Evolutionary conservation across 2,888 invertebrate genomes (phyloP), one percentile per base, ranked within the genome.

Genomic region (Poecilobothrus nobilitatus): DNA sequence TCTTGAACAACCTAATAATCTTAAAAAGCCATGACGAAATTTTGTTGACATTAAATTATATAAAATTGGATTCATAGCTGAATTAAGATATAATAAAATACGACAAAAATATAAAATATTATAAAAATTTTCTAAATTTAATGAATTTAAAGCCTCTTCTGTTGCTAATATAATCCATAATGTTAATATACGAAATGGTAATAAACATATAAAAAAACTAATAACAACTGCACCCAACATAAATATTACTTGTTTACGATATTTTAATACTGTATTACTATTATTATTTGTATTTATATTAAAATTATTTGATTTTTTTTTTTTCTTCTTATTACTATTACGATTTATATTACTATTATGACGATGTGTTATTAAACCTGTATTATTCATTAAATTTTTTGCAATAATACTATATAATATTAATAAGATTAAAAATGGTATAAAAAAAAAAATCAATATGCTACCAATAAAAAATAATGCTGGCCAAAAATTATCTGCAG

Each of bases 1-100:
- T 6, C 68, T 65, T 41, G 73, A 72, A 63, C 76, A 77, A 6
- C 86, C 85, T 72, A 90, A 85, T 66, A 91, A 81, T 75, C 86
- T 87, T 68, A 90, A 84, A 74, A 93, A 92, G 6, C 92, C 92
- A 67, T 89, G 89, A 10, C 95, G 86, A 82, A 95, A 95, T 79
- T 94, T 95, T 1, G 94, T 91, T 70, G 94, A 94, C 90, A 95
- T 93, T 68, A 95, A 86, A 80, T 94, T 95, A 82, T 95, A 95
- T 67, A 95, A 83, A 76, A 95, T 91, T 15, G 95, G 95, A 84
- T 95, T 95, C 68, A 94, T 88, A 15, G 94, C 94, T 66, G 94
- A 94, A 81, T 95, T 95, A 68, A 94, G 86, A 82, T 94, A 94
- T 73, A 93, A 83, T 91, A 95, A 91, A 68, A 94, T 89, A 73